phyloP scores from a whole-genome alignment of 30 jellyfish, hydroid and myxozoan species.

The Hydractinia echinata region DNA sequence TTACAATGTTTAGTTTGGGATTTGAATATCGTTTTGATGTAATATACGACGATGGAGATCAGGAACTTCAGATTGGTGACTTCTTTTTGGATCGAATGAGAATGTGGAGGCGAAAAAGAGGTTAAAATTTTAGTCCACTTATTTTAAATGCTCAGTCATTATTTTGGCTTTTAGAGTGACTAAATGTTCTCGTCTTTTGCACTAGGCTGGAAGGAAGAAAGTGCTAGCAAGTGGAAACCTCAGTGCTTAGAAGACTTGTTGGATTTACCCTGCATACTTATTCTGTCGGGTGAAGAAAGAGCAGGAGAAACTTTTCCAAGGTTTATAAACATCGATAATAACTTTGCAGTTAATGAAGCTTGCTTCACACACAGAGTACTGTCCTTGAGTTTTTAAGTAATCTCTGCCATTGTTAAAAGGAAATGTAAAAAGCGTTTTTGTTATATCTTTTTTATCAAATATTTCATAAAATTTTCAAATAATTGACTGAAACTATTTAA shows the following conservation, averaged over 20 bases:
- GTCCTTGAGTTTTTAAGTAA: too few relatives aligned
- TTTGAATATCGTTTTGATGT: conserved; percentile 82
- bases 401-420: too few relatives aligned
- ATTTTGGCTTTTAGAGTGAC: not conserved
- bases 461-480: too few relatives aligned
- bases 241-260: conserved; percentile 73
- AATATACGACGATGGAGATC: conserved; percentile 62
- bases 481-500: too few relatives aligned
- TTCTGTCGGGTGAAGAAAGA: conserved; percentile 75
- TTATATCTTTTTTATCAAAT: too few relatives aligned
- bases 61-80: conserved; percentile 38
- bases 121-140: not conserved
- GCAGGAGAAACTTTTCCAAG: conserved; percentile 90
- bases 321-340: not conserved
- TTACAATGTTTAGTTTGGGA: conserved; percentile 49
- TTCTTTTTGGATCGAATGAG: conserved; percentile 67
- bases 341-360: too few relatives aligned
- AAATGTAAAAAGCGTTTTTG: too few relatives aligned
- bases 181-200: not conserved
- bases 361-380: too few relatives aligned
- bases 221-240: conserved; percentile 59
- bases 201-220: conserved; percentile 31
- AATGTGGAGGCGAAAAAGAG: conserved; percentile 43
- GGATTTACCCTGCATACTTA: conserved; percentile 73
- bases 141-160: not conserved